Base-by-base conservation (phyloP, 2,888 invertebrate genomes). In the Oscheius sp. region DNA sequence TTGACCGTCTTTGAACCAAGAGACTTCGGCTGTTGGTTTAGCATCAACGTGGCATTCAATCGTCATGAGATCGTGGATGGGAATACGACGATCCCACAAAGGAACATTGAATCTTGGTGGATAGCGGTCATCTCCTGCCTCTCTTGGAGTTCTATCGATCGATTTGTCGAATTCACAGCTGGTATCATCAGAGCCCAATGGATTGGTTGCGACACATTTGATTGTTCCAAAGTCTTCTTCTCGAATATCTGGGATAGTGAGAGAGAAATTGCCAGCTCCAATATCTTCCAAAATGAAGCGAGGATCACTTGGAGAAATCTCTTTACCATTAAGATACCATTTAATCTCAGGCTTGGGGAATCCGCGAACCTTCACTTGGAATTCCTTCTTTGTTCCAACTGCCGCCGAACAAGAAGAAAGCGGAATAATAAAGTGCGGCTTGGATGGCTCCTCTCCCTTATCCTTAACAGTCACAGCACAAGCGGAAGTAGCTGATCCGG, bases 41-140 rank as follows among this genome's bases (percentile, higher is more conserved):
- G 86, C 86, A 61, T 86, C 84, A 23, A 87, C 87, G 71, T 83
- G 86, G 64, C 87, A 87, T 61, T 86, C 86, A 65, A 86, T 82
- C 70, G 77, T 76, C 76, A 84, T 78, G 57, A 76, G 75, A 46
- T 82, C 78, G 39, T 79, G 77, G 6, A 71, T 74, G 15, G 80
- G 79, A 33, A 79, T 78, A 33, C 75, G 71, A 37, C 86, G 89
- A 86, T 94, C 92, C 71, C 89, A 88, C 63, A 95, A 89, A 87
- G 93, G 93, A 83, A 90, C 91, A 84, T 91, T 92, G 81, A 95
- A 92, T 87, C 92, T 92, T 0, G 95, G 95, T 23, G 94, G 77
- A 68, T 83, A 86, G 10, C 82, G 74, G 23, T 84, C 82, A 50
- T 81, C 82, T 27, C 76, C 82, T 50, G 74, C 69, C 17, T 73